phyloP scores from a whole-genome alignment of 2,797 vertebrate species.

The Leucoraja ocellata region DNA sequence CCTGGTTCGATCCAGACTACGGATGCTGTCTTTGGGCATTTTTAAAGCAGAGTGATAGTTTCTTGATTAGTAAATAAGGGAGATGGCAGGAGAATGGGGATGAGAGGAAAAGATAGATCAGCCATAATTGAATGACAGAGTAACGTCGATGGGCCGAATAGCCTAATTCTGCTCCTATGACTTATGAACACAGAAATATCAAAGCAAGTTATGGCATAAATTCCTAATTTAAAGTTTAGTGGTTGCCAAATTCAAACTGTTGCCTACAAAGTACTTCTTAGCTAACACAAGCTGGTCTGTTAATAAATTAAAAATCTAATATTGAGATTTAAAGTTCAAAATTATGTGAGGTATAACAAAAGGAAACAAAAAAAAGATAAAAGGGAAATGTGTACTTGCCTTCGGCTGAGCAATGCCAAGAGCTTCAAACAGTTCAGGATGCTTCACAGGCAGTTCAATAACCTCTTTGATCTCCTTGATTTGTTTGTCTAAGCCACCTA shows the following conservation, averaged over 20 bases:
- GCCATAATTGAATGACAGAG: too few species aligned
- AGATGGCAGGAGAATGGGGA: too few species aligned
- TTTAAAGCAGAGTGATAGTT: too few species aligned
- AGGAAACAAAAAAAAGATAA: not conserved
- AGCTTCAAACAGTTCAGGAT: constrained; percentile 93
- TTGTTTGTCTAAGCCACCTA: constrained; percentile 94
- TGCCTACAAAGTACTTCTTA: not conserved
- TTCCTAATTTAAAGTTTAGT: too few species aligned
- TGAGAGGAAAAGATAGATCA: too few species aligned
- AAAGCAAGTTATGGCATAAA: too few species aligned
- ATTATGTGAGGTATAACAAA: not conserved
- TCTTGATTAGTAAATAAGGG: too few species aligned
- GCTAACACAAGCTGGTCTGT: not conserved
- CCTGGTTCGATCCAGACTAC: too few species aligned
- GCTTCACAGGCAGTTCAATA: constrained; percentile 93
- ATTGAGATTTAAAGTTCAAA: not conserved
- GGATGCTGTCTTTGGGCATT: too few species aligned
- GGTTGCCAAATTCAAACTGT: not conserved
- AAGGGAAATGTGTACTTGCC: constrained; percentile 51
- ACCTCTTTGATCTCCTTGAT: constrained; percentile 99
- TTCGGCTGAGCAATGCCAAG: constrained; percentile 95
- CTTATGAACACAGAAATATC: too few species aligned
- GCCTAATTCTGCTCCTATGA: too few species aligned
- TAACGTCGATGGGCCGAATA: too few species aligned
- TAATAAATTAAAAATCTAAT: not conserved